Evolutionary conservation across 1,140 invertebrate genomes (phyloP), one percentile per base, ranked within the genome.

Genomic region (Pseudomyrmex cubaensis): DNA sequence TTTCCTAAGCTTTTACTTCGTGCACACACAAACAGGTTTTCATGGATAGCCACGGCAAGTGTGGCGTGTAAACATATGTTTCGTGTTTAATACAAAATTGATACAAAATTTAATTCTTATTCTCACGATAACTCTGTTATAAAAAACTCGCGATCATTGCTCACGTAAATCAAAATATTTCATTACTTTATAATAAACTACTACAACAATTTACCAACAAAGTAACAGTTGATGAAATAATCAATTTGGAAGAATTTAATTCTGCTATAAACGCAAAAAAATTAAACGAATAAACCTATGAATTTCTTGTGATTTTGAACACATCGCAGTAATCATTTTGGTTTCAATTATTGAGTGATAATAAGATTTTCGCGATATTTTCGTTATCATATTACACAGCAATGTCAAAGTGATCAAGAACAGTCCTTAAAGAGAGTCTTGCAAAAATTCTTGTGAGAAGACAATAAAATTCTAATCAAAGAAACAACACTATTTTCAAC

Each of bases 51-150:
- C 1, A 35, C n/a, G n/a, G 54, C 8, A 35, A 5, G 13, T 54
- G 50, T 54, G 3, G 10, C n/a, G n/a, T 74, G 20, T 74, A 74
- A 59, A 73, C n/a, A 48, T 12, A 77, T 22, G 25, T n/a, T 70
- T 9, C 20, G 10, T 59, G 59, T 35, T 59, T 44, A 10, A 64
- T 7, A 62, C 2, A 15, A 67, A 5, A 77, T 35, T 44, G n/a
- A 64, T 7, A 50, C 3, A 15, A 67, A 10, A 77, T 35, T 17
- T 15, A 12, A 0, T 35, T 35, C 5, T 35, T n/a, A 8, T 35
- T 15, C 1, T 12, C 54, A 2, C 3, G 8, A 35, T 2, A 56
- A 20, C 2, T 54, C 2, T 50, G 2, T 44, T 76, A 44, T 59
- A 2, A 15, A 63, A 9, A 52, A 35, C 35, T 35, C 35, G 35